phyloP scores from a whole-genome alignment of 2,888 invertebrate genomes.

The Amiota mariae region DNA sequence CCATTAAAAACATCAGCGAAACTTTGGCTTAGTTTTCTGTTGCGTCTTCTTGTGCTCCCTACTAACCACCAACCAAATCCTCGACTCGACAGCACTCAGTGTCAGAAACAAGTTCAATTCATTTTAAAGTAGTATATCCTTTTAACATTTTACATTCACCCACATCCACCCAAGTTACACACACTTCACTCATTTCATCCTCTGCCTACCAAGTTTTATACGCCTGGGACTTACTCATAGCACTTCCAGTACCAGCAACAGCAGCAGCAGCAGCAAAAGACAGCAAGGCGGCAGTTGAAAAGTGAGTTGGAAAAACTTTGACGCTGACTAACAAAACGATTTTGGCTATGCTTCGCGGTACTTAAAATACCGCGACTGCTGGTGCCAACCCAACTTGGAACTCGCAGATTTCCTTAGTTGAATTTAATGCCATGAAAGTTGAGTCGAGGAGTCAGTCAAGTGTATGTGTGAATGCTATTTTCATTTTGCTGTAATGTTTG shows the following conservation, averaged over 20 bases:
- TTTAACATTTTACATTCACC: constrained; percentile 46
- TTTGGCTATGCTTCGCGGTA: constrained; percentile 1
- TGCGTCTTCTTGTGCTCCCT: neutral
- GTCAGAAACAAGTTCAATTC: constrained; percentile 62
- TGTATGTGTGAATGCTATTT: too few relatives aligned
- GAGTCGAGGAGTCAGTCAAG: too few relatives aligned
- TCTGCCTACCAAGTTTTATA: constrained; percentile 47
- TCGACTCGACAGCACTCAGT: constrained; percentile 35
- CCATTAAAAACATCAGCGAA: constrained; percentile 10
- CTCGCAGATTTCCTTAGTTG: too few relatives aligned
- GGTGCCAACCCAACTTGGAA: too few relatives aligned
- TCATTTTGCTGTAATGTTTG: too few relatives aligned
- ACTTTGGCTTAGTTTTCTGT: constrained; percentile 16
- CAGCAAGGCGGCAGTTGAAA: constrained; percentile 44
- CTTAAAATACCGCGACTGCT: neutral
- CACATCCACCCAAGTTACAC: neutral
- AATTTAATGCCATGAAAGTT: too few relatives aligned
- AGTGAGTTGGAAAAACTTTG: constrained; percentile 27
- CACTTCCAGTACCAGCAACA: too few relatives aligned
- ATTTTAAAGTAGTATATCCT: constrained; percentile 57
- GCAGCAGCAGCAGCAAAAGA: too few relatives aligned
- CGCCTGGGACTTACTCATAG: constrained; percentile 54
- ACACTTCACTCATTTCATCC: neutral
- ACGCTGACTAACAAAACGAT: constrained; percentile 27
- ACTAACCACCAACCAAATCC: neutral